Percentiles rank a stretch among this genome's conserved stretches.
phyloP scores from a whole-genome alignment of 1,140 invertebrate genomes.

The Notospermus geniculatus region DNA sequence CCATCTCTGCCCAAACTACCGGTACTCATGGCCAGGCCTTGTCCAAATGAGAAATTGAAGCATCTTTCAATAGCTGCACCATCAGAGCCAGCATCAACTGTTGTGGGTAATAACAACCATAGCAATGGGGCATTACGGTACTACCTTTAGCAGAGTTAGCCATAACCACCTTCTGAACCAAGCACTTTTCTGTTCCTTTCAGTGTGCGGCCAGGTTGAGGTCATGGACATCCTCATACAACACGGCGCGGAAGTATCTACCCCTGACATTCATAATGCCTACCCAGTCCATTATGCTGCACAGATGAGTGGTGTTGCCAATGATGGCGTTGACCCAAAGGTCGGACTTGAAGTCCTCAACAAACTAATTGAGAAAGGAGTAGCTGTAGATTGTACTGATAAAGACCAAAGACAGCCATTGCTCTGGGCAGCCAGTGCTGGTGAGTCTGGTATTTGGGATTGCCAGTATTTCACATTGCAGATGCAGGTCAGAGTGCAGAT shows the following conservation, averaged over 20 bases:
- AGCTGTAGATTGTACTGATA: slow-evolving; percentile 79
- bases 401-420: slow-evolving; percentile 87
- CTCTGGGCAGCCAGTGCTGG: slow-evolving; percentile 97
- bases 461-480: too few species aligned
- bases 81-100: too few species aligned
- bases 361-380: slow-evolving; percentile 78
- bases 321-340: slow-evolving; percentile 25
- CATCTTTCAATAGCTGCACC: too few species aligned
- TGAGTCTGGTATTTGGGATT: slow-evolving; percentile 27
- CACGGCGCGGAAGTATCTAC: slow-evolving; percentile 79
- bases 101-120: too few species aligned
- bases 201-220: slow-evolving; percentile 60
- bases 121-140: too few species aligned
- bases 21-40: too few species aligned
- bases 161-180: too few species aligned
- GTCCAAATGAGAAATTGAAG: too few species aligned
- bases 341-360: slow-evolving; percentile 76
- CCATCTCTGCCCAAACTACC: too few species aligned
- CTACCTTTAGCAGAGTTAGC: too few species aligned
- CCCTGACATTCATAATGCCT: slow-evolving; percentile 89
- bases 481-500: too few species aligned
- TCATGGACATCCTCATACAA: slow-evolving; percentile 75
- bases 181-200: slow-evolving; percentile 56
- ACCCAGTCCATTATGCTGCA: slow-evolving; percentile 94
- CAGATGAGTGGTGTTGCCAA: slow-evolving; percentile 75